phyloP scores from a whole-genome alignment of 2,888 invertebrate species.

The Rhagium mordax region DNA sequence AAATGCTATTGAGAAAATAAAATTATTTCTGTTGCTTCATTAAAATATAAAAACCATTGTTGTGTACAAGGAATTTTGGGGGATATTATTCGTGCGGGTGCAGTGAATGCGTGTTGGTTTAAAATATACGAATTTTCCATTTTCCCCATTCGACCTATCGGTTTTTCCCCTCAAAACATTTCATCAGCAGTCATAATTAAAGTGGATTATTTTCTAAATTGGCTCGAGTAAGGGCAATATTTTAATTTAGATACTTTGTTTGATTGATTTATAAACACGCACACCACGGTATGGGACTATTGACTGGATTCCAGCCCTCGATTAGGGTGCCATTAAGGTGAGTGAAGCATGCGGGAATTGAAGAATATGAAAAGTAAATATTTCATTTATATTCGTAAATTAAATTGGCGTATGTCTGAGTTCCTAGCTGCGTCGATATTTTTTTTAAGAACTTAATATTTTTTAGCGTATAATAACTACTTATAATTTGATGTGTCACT shows the following conservation, averaged over 20 bases:
- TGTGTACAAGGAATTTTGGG: slow-evolving; percentile 15
- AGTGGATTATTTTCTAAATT: slow-evolving; percentile 55
- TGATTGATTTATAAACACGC: slow-evolving; percentile 56
- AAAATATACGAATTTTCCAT: slow-evolving; percentile 21
- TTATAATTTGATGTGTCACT: neutral
- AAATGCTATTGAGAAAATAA: neutral
- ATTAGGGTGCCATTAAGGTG: slow-evolving; percentile 14
- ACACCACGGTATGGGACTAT: slow-evolving; percentile 27
- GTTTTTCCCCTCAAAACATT: slow-evolving; percentile 45
- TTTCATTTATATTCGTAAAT: neutral
- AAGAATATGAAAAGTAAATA: slow-evolving; percentile 4
- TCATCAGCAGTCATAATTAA: slow-evolving; percentile 56
- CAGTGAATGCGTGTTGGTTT: slow-evolving; percentile 14
- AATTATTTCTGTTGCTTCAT: slow-evolving; percentile 14
- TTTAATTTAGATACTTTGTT: slow-evolving; percentile 54
- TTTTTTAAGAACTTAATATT: neutral
- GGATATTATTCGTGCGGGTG: slow-evolving; percentile 27
- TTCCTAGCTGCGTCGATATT: neutral
- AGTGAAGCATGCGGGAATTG: neutral
- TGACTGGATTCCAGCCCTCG: slow-evolving; percentile 24
- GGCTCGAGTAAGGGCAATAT: slow-evolving; percentile 52
- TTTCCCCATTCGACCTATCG: neutral
- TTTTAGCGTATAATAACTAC: neutral
- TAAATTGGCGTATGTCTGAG: neutral
- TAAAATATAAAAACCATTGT: slow-evolving; percentile 31